A percentile compares a stretch with the other conserved stretches of the same genome.
These are phyloP conservation scores for Plagodis dolabraria DNA, from an alignment of 2,888 invertebrate genomes.

Conservation along the genomic window DNA sequence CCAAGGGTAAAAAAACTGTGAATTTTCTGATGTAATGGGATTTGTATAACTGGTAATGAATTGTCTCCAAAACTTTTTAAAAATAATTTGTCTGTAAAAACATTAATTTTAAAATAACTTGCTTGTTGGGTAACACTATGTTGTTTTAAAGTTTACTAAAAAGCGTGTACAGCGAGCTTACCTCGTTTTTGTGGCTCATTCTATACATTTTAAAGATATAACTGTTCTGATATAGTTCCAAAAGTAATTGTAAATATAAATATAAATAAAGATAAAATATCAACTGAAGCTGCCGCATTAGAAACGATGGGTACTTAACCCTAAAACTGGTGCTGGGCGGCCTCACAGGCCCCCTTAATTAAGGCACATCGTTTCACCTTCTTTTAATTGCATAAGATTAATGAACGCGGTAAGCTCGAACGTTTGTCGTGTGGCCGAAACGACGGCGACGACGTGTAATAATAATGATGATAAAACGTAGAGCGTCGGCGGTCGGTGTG, in stretches of 20 bases:
- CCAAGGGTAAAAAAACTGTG: neutral
- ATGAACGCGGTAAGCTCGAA: constrained; percentile 1
- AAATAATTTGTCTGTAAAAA: neutral
- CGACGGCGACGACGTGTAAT: constrained; percentile 3
- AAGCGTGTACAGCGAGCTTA: constrained; percentile 14
- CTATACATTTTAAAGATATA: no score
- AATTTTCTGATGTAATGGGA: neutral
- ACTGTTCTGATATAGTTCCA: no score
- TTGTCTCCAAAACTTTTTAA: neutral
- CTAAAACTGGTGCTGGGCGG: no score
- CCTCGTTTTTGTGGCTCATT: constrained; percentile 6
- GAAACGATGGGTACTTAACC: no score
- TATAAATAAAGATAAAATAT: no score
- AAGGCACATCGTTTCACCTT: no score
- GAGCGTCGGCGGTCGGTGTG: constrained; percentile 45
- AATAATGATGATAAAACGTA: constrained; percentile 23
- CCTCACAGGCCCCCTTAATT: no score
- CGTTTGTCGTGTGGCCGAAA: neutral
- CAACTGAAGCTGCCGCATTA: no score
- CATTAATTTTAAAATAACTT: no score
- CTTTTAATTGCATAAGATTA: no score
- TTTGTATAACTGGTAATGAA: neutral
- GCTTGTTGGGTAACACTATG: no score
- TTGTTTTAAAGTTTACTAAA: neutral
- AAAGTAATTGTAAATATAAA: no score